A percentile compares a stretch with the other conserved stretches of the same genome.
phyloP scores from a whole-genome alignment of 1,140 invertebrate genomes.

The Colletes latitarsis region DNA sequence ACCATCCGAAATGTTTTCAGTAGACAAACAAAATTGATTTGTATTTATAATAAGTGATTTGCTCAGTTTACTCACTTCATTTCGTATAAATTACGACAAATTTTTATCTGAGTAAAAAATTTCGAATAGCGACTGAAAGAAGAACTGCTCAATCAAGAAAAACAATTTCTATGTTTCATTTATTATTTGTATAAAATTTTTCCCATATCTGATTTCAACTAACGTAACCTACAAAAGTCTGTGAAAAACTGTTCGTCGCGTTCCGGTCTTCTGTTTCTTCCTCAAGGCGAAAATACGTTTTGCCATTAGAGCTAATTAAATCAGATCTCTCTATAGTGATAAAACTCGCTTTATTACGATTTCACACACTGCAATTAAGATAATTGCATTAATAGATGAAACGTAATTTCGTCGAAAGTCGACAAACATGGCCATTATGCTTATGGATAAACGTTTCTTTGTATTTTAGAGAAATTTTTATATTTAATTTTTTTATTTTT shows the following conservation, averaged over 20 bases:
- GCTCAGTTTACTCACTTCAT: background rate
- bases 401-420: background rate
- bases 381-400: constrained; percentile 12
- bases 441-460: no score
- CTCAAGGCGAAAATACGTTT: background rate
- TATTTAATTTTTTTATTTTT: no score
- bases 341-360: background rate
- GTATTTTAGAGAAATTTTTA: no score
- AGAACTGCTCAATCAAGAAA: no score
- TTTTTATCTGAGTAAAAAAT: no score
- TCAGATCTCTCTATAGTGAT: background rate
- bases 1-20: background rate
- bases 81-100: background rate
- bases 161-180: no score
- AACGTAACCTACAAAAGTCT: background rate
- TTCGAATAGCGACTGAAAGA: no score
- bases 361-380: constrained; percentile 10
- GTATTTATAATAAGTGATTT: background rate
- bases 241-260: background rate
- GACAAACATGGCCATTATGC: background rate
- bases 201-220: no score
- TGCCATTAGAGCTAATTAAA: constrained; percentile 21
- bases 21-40: background rate
- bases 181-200: no score
- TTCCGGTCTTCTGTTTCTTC: background rate